Percentiles rank a stretch among this genome's conserved stretches.
Evolutionary conservation across 2,797 vertebrate species (phyloP).

Genomic region (Hydrocynus forskahlii): DNA sequence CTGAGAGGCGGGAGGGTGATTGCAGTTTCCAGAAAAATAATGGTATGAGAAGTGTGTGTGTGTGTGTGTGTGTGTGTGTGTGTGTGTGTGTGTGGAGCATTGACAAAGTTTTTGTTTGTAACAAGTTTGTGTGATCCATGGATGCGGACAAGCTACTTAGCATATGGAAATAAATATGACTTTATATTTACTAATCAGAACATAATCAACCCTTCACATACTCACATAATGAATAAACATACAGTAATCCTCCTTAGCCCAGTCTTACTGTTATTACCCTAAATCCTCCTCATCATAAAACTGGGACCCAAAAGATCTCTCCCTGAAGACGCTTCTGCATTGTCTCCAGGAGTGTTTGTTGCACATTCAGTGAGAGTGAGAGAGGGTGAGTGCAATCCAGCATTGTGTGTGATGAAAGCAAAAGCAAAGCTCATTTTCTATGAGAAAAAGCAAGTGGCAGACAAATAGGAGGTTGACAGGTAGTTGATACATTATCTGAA

Average conservation of each 20-base stretch:
- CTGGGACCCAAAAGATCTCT: constrained; percentile 34
- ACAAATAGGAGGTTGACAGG: constrained; percentile 46
- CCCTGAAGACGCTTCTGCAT: constrained; percentile 9
- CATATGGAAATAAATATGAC: neutral
- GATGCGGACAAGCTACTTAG: neutral
- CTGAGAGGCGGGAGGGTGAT: constrained; percentile 25
- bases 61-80: constrained; percentile 2
- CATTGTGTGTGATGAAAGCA: constrained; percentile 40
- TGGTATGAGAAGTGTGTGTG: constrained; percentile 30
- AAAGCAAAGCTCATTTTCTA: constrained; percentile 55
- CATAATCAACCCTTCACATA: constrained; percentile 14
- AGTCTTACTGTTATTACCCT: constrained; percentile 26
- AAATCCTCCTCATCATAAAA: constrained; percentile 28
- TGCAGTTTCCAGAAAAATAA: constrained; percentile 53
- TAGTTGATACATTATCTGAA: constrained; percentile 49
- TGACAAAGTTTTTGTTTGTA: constrained; percentile 5
- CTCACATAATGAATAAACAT: constrained; percentile 29
- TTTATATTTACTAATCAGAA: constrained; percentile 6
- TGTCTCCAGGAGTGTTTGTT: constrained; percentile 19
- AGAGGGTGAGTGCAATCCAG: constrained; percentile 2
- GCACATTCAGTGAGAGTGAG: constrained; percentile 22
- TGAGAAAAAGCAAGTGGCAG: constrained; percentile 42
- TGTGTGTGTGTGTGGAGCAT: constrained; percentile 14
- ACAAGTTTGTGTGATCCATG: neutral
- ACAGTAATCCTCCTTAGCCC: constrained; percentile 31